Conservation (phyloP, 2,113 vertebrate genomes). For the Mobula birostris region DNA sequence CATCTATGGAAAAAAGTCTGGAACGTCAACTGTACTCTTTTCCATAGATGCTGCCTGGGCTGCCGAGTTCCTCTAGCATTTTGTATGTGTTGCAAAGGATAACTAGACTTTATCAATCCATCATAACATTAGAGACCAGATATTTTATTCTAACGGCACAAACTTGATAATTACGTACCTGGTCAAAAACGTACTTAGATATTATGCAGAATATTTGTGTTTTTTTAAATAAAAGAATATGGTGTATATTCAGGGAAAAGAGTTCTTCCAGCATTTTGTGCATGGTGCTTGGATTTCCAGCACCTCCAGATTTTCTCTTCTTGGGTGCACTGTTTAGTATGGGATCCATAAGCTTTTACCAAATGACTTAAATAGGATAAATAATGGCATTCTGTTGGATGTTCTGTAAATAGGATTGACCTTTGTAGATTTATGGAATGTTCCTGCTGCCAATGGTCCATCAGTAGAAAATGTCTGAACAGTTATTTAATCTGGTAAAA, state of each 20-base stretch:
- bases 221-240: neutral
- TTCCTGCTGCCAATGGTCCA: neutral
- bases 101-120: neutral
- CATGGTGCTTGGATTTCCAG: too few species aligned
- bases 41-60: too few species aligned
- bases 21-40: too few species aligned
- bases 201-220: neutral
- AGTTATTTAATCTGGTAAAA: neutral
- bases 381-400: neutral
- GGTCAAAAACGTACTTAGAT: neutral
- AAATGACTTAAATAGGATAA: neutral
- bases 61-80: too few species aligned
- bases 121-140: neutral
- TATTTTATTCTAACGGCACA: neutral
- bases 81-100: too few species aligned
- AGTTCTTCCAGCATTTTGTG: too few species aligned
- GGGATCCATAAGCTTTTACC: neutral
- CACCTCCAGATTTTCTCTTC: too few species aligned
- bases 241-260: neutral
- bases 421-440: neutral
- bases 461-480: neutral
- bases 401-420: neutral
- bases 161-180: neutral
- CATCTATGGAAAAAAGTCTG: too few species aligned
- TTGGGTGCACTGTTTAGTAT: neutral